A percentile compares a stretch with the other conserved stretches of the same genome.
Evolutionary conservation across 1,140 invertebrate species (phyloP).

Genomic region (Phortica variegata): DNA sequence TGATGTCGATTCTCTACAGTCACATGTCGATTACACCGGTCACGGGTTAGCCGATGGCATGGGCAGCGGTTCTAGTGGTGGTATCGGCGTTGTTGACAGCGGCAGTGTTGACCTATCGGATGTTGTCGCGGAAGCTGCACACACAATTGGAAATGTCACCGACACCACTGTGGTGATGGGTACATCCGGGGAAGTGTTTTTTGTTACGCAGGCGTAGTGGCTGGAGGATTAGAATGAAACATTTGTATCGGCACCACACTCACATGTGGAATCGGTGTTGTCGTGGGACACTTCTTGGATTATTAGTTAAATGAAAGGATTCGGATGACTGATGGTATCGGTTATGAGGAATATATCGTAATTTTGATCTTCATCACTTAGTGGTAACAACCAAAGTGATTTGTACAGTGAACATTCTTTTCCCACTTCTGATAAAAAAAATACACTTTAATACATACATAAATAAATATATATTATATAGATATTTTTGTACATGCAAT

Average conservation of each 20-base stretch:
- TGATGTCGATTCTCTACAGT: slow-evolving; percentile 35
- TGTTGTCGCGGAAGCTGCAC: slow-evolving; percentile 25
- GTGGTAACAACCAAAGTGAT: too few species aligned
- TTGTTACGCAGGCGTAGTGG: slow-evolving; percentile 53
- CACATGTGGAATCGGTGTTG: too few species aligned
- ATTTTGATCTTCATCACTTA: too few species aligned
- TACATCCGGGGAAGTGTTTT: slow-evolving; percentile 41
- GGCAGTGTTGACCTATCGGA: slow-evolving; percentile 33
- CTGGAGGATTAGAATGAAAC: too few species aligned
- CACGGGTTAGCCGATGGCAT: slow-evolving; percentile 21
- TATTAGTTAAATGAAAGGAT: too few species aligned
- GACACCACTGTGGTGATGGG: slow-evolving; percentile 40
- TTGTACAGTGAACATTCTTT: too few species aligned
- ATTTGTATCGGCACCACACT: too few species aligned
- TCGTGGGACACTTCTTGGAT: too few species aligned
- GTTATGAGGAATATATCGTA: too few species aligned
- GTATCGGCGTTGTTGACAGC: slow-evolving; percentile 44
- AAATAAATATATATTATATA: slow-evolving; percentile 1
- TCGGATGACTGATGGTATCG: too few species aligned
- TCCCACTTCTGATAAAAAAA: slow-evolving; percentile 29
- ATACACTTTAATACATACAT: slow-evolving; percentile 13
- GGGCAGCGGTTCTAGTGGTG: slow-evolving; percentile 26
- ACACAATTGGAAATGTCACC: slow-evolving; percentile 8
- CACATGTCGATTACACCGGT: slow-evolving; percentile 45
- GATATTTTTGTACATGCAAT: slow-evolving; percentile 7